Base-by-base conservation (phyloP, 2,113 vertebrate species). In the Larimichthys crocea region DNA sequence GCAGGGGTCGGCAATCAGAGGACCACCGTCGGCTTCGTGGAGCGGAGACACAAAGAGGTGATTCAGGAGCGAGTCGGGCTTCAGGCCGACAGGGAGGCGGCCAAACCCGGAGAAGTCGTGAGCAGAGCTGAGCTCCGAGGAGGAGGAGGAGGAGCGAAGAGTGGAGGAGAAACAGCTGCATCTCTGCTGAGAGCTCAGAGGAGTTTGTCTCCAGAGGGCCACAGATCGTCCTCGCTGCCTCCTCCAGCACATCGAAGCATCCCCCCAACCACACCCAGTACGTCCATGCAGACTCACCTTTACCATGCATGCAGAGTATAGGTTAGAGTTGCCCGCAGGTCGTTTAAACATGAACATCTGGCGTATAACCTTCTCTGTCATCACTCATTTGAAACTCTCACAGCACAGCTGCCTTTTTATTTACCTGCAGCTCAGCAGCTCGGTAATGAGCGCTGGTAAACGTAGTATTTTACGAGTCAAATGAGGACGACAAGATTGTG, bases 141-240 rank as follows among this genome's bases (percentile, higher is more conserved):
- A n/a, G 62, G 22, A 49, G 75, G 0, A 11, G 44, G 3, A 88
- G 48, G 52, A 26, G 76, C 20, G 7, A 16, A 12, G 10, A 29
- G 29, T 0, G 79, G 74, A 61, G 64, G 44, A 1, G 82, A 81
- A 52, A 61, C 70, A 49, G 81, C 83, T 40, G 48, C 74, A 7
- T 70, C 80, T 80, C 71, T 95, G 0, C 95, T 96, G 35, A 95
- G 94, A 89, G 93, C 92, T 2, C 97, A 95, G 93, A 94, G 96
- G 64, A 95, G 95, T 83, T 90, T 93, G 80, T 96, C 96, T 29
- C 96, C 96, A 2, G 94, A 93, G 17, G 88, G 69, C 91, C 65
- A 97, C 88, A 94, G 98, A 50, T 99, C 98, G 0, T 98, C 98
- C 0, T 99, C 98, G 49, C 93, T 99, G 59, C 98, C 98, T 63